A percentile compares a stretch with the other conserved stretches of the same genome.
Evolutionary conservation across 1,140 invertebrate species (phyloP).

Genomic region (Cotesia chilonis): DNA sequence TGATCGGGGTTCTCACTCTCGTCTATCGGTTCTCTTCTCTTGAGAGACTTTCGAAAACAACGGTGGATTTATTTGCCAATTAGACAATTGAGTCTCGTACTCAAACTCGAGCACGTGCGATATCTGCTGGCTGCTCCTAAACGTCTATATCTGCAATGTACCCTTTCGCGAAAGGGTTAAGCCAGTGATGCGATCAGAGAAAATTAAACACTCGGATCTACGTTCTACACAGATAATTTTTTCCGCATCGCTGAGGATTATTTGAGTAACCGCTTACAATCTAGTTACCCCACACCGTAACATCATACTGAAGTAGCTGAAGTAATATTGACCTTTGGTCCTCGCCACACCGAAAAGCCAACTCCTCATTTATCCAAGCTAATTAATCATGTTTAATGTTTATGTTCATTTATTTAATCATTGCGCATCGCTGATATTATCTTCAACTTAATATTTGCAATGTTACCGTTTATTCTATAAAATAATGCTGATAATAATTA

Average conservation of each 20-base stretch:
- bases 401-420: conserved; percentile 39
- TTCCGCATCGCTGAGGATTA: conserved; percentile 51
- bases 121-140: not conserved
- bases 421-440: too few relatives aligned
- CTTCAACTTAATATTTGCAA: too few relatives aligned
- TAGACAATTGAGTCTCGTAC: conserved; percentile 53
- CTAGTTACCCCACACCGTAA: too few relatives aligned
- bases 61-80: conserved; percentile 59
- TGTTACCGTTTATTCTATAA: too few relatives aligned
- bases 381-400: conserved; percentile 65
- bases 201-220: conserved; percentile 39
- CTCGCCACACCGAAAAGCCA: conserved; percentile 37
- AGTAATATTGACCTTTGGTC: conserved; percentile 59
- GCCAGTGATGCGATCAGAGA: conserved; percentile 27
- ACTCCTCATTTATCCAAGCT: conserved; percentile 48
- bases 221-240: conserved; percentile 42
- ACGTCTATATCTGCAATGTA: too few relatives aligned
- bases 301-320: conserved; percentile 1
- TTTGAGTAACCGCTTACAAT: conserved; percentile 45
- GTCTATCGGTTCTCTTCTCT: not conserved
- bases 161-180: not conserved
- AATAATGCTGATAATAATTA: too few relatives aligned
- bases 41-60: conserved; percentile 45
- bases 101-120: conserved; percentile 41
- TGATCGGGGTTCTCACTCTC: too few relatives aligned